These are phyloP conservation scores for Chiropotes sagulatus DNA, from an alignment of 2,797 vertebrate species.

Conservation along the genomic window DNA sequence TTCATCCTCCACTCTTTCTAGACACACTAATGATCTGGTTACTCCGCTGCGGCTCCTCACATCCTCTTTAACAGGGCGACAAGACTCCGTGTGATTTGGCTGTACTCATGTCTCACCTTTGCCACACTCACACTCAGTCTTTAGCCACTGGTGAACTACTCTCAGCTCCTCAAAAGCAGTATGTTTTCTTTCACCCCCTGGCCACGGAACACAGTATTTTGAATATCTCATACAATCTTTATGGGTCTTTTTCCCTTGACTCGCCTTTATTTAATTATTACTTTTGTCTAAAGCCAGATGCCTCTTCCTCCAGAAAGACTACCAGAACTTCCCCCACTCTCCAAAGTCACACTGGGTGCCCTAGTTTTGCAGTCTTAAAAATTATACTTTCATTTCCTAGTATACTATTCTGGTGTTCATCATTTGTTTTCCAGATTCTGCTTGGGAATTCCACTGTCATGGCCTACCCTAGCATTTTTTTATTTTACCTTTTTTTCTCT, in stretches of 20 bases:
- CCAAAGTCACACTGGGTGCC: neutral
- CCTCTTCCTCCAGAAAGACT: neutral
- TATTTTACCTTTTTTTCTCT: neutral
- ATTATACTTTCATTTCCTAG: neutral
- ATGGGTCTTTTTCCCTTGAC: neutral
- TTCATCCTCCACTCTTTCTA: neutral
- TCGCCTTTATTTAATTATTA: neutral
- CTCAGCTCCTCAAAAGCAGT: neutral
- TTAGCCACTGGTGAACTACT: neutral
- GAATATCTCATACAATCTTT: neutral
- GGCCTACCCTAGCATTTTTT: neutral
- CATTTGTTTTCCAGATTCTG: neutral
- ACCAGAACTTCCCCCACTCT: neutral
- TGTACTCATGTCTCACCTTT: neutral
- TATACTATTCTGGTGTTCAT: neutral
- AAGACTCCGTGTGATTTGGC: neutral
- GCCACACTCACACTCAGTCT: accelerated
- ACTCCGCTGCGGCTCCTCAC: neutral
- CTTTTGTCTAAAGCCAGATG: neutral
- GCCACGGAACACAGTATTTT: neutral
- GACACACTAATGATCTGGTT: neutral
- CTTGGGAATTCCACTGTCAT: neutral
- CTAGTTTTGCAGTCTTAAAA: neutral
- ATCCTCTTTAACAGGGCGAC: neutral
- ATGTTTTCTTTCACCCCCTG: neutral